Conservation (phyloP, 2,888 invertebrate species). For the Pollenia labialis region DNA sequence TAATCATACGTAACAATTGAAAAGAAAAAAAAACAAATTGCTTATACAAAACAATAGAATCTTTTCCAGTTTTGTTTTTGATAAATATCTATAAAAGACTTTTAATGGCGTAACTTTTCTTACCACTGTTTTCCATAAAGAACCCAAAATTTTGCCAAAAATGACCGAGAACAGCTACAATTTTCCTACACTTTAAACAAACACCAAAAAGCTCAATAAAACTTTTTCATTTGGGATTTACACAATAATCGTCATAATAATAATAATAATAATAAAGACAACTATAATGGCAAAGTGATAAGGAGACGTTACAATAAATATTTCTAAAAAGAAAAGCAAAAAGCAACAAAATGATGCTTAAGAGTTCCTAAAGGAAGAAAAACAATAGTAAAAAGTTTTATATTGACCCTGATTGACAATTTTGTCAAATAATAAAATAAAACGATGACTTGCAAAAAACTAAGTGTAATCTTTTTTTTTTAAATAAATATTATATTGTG, state of each 20-base stretch:
- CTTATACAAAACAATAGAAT: too few species aligned
- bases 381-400: constrained; percentile 30
- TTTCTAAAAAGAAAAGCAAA: constrained; percentile 8
- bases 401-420: constrained; percentile 72
- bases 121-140: neutral
- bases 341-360: constrained; percentile 13
- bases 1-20: neutral
- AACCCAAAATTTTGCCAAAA: constrained; percentile 1
- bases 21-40: too few species aligned
- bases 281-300: constrained; percentile 41
- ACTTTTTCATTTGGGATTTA: constrained; percentile 37
- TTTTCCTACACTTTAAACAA: neutral
- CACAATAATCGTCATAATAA: constrained; percentile 52
- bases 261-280: constrained; percentile 26
- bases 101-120: neutral
- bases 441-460: constrained; percentile 32
- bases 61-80: neutral
- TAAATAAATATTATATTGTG: neutral
- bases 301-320: constrained; percentile 54
- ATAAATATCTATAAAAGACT: neutral
- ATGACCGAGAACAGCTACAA: neutral
- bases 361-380: constrained; percentile 38
- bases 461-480: neutral
- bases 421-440: constrained; percentile 50
- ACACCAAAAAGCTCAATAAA: constrained; percentile 41